These are phyloP conservation scores for Lordiphosa mommai DNA, from an alignment of 1,140 invertebrate species.

Conservation along the genomic window DNA sequence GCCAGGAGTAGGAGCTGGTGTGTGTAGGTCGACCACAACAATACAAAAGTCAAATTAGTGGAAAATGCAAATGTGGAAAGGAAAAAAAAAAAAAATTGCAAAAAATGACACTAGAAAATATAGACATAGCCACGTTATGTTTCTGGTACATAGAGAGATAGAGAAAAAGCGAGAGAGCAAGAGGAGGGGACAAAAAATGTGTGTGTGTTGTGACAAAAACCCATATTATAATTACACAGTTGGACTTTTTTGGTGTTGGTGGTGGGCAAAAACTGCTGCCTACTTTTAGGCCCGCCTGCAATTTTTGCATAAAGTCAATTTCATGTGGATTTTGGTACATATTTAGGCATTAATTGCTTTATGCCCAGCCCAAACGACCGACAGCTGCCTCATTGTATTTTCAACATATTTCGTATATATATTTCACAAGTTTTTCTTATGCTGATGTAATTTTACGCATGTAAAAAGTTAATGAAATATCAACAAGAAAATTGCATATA, in stretches of 20 bases:
- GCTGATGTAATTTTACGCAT: neutral
- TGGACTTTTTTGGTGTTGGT: conserved; percentile 4
- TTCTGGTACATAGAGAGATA: too few relatives aligned
- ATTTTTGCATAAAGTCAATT: neutral
- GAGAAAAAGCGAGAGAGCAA: conserved; percentile 10
- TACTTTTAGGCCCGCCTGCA: conserved; percentile 38
- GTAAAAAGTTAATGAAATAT: conserved; percentile 38
- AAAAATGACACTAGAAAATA: conserved; percentile 74
- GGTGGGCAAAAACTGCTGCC: conserved; percentile 29
- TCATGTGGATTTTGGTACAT: neutral
- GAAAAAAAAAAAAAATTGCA: conserved; percentile 31
- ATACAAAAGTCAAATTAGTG: conserved; percentile 78
- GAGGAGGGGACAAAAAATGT: too few relatives aligned
- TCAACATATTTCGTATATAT: neutral
- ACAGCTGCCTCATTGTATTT: conserved; percentile 13
- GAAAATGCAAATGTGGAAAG: conserved; percentile 66
- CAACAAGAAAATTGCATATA: conserved; percentile 12
- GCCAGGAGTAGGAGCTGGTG: neutral
- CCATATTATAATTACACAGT: conserved; percentile 65
- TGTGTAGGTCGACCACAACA: conserved; percentile 54
- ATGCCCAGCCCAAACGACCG: too few relatives aligned
- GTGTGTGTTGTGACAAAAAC: too few relatives aligned
- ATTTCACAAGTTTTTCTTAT: neutral
- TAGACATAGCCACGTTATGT: conserved; percentile 64
- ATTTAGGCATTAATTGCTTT: conserved; percentile 17